Base-by-base conservation (phyloP, 2,888 invertebrate genomes). In the Tolmerus cingulatus region DNA sequence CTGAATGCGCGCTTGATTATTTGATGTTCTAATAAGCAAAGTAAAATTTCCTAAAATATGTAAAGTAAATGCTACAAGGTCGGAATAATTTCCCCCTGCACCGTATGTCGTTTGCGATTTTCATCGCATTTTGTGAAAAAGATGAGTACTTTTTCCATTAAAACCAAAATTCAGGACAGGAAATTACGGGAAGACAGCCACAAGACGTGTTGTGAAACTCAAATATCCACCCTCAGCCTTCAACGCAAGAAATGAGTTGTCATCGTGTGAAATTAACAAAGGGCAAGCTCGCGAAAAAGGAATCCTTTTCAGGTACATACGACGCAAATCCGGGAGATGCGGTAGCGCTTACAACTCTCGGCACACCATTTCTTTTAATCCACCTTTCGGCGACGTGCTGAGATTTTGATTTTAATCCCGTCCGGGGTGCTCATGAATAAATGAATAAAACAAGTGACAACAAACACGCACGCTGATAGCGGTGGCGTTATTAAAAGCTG, bases 391-490 rank as follows among this genome's bases (percentile, higher is more conserved):
- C n/a, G 34, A 76, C 76, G 78, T 43, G 43, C 43, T 40, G 78
- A 78, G 46, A 78, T 78, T 78, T 78, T 78, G 23, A 40, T 78
- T 78, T 40, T 78, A 78, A 78, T 78, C 78, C 40, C 78, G 27
- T 46, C 46, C 27, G 78, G 78, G 40, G 78, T 78, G 78, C 78
- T 78, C 78, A 78, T 78, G 43, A 78, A 78, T 78, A 76, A 76
- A 76, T 76, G 76, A 76, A 76, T 76, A 34, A 37, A 37, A 76
- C 37, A 76, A 76, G 40, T 76, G 76, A 76, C 76, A 76, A 76
- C 76, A 76, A 40, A 40, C 76, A 76, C 76, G 37, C 76, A 76
- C 66, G 76, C 27, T 76, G 76, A 76, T 76, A 76, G 66, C 66
- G 66, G 78, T 43, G 19, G 43, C 78, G 43, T 34, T 40, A 78